These are phyloP conservation scores for Pentalonia nigronervosa DNA, from an alignment of 1,140 invertebrate species.

Conservation along the genomic window DNA sequence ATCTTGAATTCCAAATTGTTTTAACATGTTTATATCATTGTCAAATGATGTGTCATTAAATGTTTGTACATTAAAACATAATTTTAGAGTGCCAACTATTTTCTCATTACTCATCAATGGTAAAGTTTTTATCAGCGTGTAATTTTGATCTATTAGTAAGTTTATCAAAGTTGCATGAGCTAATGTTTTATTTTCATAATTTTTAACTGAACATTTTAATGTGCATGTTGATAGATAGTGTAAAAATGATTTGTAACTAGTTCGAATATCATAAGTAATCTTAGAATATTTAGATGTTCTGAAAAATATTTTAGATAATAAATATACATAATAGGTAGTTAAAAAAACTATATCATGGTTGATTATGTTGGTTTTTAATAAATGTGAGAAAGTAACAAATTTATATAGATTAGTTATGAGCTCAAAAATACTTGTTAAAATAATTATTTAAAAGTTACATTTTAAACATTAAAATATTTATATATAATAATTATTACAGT, in stretches of 20 bases:
- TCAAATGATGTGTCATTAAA: slow-evolving; percentile 40
- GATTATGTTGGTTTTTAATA: too few species aligned
- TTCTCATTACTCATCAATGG: slow-evolving; percentile 6
- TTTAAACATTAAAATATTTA: neutral
- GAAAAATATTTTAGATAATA: slow-evolving; percentile 19
- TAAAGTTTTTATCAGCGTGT: neutral
- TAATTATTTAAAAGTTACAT: too few species aligned
- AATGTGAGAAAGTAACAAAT: too few species aligned
- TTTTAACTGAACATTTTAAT: slow-evolving; percentile 44
- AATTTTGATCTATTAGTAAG: neutral
- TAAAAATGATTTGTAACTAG: slow-evolving; percentile 34
- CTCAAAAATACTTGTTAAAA: too few species aligned
- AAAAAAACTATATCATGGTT: too few species aligned
- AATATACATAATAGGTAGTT: neutral
- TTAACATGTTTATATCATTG: slow-evolving; percentile 32
- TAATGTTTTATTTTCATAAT: slow-evolving; percentile 40
- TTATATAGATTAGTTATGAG: too few species aligned
- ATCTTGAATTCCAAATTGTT: slow-evolving; percentile 28
- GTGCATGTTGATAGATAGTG: slow-evolving; percentile 32
- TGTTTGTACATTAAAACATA: slow-evolving; percentile 42
- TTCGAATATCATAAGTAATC: slow-evolving; percentile 41
- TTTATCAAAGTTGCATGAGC: neutral
- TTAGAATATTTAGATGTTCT: slow-evolving; percentile 26
- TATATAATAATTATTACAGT: neutral
- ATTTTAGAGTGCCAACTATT: slow-evolving; percentile 30